A percentile compares a stretch with the other conserved stretches of the same genome.
phyloP scores from a whole-genome alignment of 2,113 vertebrate genomes.

The Benitochromis conjunctus region DNA sequence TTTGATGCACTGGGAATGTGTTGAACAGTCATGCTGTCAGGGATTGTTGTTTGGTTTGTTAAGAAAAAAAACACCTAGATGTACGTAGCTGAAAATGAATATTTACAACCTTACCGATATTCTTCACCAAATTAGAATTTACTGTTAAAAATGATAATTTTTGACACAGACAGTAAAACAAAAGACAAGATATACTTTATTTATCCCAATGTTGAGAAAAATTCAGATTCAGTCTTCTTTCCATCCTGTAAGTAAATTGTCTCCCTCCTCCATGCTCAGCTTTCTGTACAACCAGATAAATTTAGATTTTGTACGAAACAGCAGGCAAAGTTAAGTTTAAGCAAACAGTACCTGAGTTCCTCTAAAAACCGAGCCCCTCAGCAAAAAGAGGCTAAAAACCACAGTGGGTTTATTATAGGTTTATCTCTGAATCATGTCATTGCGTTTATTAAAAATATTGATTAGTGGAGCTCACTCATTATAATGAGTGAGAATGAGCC shows the following conservation, averaged over 20 bases:
- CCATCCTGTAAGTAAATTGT: neutral
- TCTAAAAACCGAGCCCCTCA: neutral
- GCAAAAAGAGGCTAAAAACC: neutral
- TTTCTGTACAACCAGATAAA: neutral
- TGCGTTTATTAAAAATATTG: neutral
- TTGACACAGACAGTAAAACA: neutral
- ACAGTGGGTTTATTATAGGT: neutral
- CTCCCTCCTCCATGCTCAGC: neutral
- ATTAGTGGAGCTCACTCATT: neutral
- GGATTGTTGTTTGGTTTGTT: neutral
- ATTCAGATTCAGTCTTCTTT: neutral
- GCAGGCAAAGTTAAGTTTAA: neutral
- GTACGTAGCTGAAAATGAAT: neutral
- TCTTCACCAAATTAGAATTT: accelerated
- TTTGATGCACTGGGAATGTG: neutral
- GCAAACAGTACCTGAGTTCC: neutral
- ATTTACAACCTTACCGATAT: neutral
- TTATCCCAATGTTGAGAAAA: neutral
- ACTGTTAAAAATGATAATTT: accelerated
- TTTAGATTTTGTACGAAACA: neutral
- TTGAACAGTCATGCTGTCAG: accelerated
- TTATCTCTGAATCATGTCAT: neutral
- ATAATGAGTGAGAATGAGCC: neutral
- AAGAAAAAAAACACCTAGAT: accelerated
- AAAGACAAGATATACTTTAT: neutral